Evolutionary conservation across 2,113 vertebrate genomes (phyloP), one percentile per base, ranked within the genome.

Genomic region (Macrotis lagotis): DNA sequence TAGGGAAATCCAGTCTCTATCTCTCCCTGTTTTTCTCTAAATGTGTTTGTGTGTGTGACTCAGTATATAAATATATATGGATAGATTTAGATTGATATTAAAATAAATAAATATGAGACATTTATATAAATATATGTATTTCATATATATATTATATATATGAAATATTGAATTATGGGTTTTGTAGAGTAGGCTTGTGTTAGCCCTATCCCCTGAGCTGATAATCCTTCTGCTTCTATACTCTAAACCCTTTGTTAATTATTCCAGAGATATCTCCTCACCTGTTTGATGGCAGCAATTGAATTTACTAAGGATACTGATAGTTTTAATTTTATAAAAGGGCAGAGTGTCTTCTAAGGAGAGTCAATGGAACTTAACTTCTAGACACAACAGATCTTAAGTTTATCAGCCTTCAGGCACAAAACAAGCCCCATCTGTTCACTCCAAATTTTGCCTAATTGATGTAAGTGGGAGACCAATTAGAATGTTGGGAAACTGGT

Each of bases 401-500:
- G 14, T 92, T 91, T 92, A 28, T 93, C 90, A 92, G 66, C 50
- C 74, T 10, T 93, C 83, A n/a, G 44, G 25, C 2, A 22, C 19
- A 89, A 53, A 28, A 10, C 91, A 88, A 95, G 94, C 26, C 3
- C 22, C 11, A 95, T 95, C 50, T 59, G 16, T 92, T n/a, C n/a
- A 55, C 26, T 11, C 55, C 48, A 26, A 52, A 31, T 44, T 93
- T 19, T 89, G 44, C 88, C 12, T 88, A 93, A 88, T 89, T 94
- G 90, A 49, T 74, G 48, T 92, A 55, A 92, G 51, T 94, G 50
- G 94, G 52, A 92, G 51, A 59, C 48, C 49, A 96, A 44, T 8
- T 74, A 74, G 66, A 74, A 74, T 44, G 37, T 37, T 74, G 66
- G 37, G 74, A 92, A 93, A 95, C 28, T 91, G 48, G 48, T 49